A percentile compares a stretch with the other conserved stretches of the same genome.
Conservation (phyloP, 2,797 vertebrate species). For the Rousettus madagascariensis region DNA sequence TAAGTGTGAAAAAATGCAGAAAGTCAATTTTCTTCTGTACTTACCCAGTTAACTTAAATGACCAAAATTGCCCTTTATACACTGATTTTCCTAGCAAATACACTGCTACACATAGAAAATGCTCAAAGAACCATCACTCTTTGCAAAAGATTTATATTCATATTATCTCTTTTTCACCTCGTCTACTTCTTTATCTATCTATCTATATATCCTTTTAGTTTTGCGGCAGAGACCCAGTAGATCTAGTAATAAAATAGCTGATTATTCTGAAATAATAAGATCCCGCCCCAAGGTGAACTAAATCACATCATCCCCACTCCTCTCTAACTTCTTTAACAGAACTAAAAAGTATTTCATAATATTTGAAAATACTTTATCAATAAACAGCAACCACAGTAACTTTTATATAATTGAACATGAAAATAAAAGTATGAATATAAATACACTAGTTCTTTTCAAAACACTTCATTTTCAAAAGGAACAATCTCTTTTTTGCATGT, state of each 20-base stretch:
- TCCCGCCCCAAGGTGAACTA: not conserved
- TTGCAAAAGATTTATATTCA: not conserved
- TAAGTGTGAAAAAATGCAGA: slow-evolving; percentile 11
- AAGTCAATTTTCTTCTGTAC: slow-evolving; percentile 56
- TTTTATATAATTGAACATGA: not conserved
- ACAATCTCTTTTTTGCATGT: not conserved
- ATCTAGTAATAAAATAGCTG: not conserved
- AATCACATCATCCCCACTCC: not conserved
- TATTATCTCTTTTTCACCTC: not conserved
- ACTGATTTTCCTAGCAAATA: not conserved
- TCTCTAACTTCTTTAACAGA: not conserved
- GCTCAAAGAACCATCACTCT: slow-evolving; percentile 37
- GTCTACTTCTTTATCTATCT: too few relatives aligned
- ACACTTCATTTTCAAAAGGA: slow-evolving; percentile 31
- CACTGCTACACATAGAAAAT: not conserved
- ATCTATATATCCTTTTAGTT: not conserved
- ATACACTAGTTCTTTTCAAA: not conserved
- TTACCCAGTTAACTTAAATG: slow-evolving; percentile 59
- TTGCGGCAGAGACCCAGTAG: not conserved
- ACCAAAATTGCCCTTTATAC: not conserved
- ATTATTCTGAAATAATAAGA: slow-evolving; percentile 36
- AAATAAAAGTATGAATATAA: not conserved
- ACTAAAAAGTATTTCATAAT: not conserved
- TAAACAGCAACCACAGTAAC: not conserved
- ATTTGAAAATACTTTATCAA: not conserved